Evolutionary conservation across 2,113 vertebrate species (phyloP).

Genomic region (Rynchops niger): DNA sequence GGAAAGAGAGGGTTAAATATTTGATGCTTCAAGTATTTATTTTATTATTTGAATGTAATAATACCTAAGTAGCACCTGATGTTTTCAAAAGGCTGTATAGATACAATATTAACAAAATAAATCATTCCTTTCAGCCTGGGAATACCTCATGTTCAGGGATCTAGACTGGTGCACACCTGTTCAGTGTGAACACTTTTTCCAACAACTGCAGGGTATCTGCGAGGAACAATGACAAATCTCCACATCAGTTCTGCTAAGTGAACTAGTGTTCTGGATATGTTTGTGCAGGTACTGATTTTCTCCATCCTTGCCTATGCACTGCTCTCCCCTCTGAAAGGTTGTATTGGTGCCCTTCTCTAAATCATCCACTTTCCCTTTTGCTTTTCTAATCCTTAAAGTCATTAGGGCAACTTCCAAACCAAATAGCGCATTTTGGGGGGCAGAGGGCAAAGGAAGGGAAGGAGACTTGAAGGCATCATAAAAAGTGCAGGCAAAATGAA

Average conservation of each 20-base stretch:
- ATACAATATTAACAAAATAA: neutral
- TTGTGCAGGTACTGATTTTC: neutral
- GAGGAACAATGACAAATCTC: neutral
- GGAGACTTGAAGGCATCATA: neutral
- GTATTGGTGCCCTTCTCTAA: neutral
- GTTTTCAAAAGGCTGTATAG: neutral
- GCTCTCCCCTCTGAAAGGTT: neutral
- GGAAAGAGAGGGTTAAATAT: conserved; percentile 33
- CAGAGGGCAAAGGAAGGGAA: neutral
- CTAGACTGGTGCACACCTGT: neutral
- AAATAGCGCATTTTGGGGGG: neutral
- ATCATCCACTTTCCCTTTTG: neutral
- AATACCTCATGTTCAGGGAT: neutral
- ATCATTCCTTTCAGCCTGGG: neutral
- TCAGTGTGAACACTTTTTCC: rapidly evolving
- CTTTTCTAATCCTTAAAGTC: neutral
- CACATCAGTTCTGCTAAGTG: neutral
- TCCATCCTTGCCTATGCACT: neutral
- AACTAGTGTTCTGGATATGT: neutral
- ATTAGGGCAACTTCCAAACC: neutral
- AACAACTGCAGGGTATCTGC: neutral
- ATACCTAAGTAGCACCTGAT: conserved; percentile 7
- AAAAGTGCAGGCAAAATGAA: neutral
- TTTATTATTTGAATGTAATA: conserved; percentile 22
- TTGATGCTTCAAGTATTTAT: conserved; percentile 15